Evolutionary conservation across 1,140 invertebrate species (phyloP), one percentile per base, ranked within the genome.

Genomic region (Cylas formicarius): DNA sequence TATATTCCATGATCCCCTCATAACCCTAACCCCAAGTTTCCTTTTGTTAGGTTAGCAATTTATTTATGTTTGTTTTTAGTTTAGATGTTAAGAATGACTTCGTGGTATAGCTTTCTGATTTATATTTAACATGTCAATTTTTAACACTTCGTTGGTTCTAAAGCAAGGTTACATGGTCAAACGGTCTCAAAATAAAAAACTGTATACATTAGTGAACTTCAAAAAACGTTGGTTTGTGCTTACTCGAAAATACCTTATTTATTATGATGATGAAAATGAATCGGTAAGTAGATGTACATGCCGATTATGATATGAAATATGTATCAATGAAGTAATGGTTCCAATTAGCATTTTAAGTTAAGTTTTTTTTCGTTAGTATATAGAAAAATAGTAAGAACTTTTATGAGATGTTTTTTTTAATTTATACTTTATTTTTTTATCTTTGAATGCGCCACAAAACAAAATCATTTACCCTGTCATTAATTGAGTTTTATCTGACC

Each of bases 191-290:
- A 90, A 88, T 66, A 89, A 88, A 65, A 88, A 87, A 63, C 73
- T 82, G 29, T 89, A 88, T 60, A 86, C 83, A 13, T 78, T 82
- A 5, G 78, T 88, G 23, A 90, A 90, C 63, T 90, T 84, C 63
- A 88, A 86, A 63, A 81, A 82, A 66, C 75, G 87, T 16, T 90
- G 82, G 83, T 85, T 90, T 66, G 78, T 86, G 31, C 67, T 90
- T 18, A 87, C 84, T 1, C 76, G 72, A 50, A 76, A 74, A 35
- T 72, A 74, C 42, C 74, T 90, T 13, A 77, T 81, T 33, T 90
- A 90, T 66, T 89, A 85, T 66, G 86, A 90, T 62, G 75, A 77
- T 34, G 74, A 71, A 48, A 77, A 84, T 67, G 74, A 78, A 34
- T 22, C 45, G 42, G 51, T 48, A 38, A 53, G 51, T 45, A 13